These are phyloP conservation scores for Setophaga kirtlandii DNA, from an alignment of 2,113 vertebrate species.

Conservation along the genomic window DNA sequence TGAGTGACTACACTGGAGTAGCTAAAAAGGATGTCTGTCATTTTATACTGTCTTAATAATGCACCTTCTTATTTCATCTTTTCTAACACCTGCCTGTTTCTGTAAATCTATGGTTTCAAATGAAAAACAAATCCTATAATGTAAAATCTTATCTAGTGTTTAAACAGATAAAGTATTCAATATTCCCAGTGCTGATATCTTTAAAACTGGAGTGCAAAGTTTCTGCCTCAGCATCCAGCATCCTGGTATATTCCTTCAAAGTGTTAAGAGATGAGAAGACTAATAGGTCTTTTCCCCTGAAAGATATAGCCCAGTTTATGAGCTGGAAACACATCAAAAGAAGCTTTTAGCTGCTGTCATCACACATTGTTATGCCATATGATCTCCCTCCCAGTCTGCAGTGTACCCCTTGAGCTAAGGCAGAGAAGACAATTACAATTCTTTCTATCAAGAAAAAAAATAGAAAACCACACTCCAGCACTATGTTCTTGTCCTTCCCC, in stretches of 20 bases:
- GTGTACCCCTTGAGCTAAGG: background rate
- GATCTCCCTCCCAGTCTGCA: background rate
- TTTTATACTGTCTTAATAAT: background rate
- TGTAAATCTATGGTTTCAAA: background rate
- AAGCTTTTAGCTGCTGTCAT: background rate
- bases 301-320: background rate
- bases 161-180: background rate
- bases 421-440: background rate
- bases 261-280: background rate
- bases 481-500: background rate
- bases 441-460: background rate
- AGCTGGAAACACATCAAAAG: background rate
- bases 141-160: background rate
- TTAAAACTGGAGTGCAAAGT: background rate
- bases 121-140: background rate
- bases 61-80: background rate
- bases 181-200: background rate
- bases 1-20: background rate
- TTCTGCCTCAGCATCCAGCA: background rate
- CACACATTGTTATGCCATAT: background rate
- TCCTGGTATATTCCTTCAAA: background rate
- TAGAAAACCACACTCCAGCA: background rate
- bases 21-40: background rate
- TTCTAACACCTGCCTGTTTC: background rate
- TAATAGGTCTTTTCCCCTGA: background rate